Evolutionary conservation across 2,888 invertebrate genomes (phyloP).

Genomic region (Spatulosminthurus flaviceps): DNA sequence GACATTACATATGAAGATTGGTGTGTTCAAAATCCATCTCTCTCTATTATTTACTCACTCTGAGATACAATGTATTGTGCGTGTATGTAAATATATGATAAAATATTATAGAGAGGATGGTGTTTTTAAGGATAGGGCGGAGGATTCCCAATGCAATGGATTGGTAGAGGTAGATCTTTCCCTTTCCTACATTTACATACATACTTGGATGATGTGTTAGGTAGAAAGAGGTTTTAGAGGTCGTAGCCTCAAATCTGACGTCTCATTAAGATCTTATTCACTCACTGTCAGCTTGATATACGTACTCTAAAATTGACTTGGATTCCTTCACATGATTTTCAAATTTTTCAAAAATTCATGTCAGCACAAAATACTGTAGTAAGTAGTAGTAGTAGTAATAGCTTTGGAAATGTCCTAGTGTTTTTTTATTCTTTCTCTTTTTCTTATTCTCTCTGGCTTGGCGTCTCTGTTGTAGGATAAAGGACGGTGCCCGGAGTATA

Average conservation of each 20-base stretch:
- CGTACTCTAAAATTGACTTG: constrained; percentile 51
- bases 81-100: neutral
- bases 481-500: too few species aligned
- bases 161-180: neutral
- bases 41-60: too few species aligned
- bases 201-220: too few species aligned
- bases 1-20: too few species aligned
- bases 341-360: constrained; percentile 54
- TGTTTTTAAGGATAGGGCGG: neutral
- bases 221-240: constrained; percentile 25
- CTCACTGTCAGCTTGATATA: constrained; percentile 53
- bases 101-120: too few species aligned
- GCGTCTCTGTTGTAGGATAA: neutral
- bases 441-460: constrained; percentile 24
- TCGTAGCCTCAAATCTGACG: constrained; percentile 47
- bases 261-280: constrained; percentile 50
- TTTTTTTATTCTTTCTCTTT: constrained; percentile 39
- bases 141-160: neutral
- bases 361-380: neutral
- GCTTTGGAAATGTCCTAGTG: neutral
- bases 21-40: too few species aligned
- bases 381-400: too few species aligned
- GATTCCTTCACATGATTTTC: constrained; percentile 55
- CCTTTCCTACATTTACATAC: too few species aligned
- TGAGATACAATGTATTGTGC: too few species aligned